Evolutionary conservation across 1,140 invertebrate genomes (phyloP).

Genomic region (Apocrypta bakeri): DNA sequence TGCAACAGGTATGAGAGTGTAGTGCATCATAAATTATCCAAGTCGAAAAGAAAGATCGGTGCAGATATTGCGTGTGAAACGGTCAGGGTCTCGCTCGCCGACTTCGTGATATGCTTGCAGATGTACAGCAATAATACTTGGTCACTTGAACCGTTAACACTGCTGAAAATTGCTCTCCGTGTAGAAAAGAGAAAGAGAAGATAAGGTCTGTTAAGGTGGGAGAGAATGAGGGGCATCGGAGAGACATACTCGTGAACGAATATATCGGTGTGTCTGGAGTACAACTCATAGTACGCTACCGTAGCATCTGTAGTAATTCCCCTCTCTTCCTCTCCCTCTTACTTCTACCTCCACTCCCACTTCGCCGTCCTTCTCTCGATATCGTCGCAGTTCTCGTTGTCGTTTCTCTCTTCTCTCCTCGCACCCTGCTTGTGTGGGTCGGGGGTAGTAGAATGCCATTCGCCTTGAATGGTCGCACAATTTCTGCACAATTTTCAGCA

Average conservation of each 20-base stretch:
- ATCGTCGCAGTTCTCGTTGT: not conserved
- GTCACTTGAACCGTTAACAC: slow-evolving; percentile 1
- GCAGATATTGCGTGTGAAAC: too few species aligned
- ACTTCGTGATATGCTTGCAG: not conserved
- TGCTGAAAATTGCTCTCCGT: not conserved
- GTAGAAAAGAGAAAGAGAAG: slow-evolving; percentile 10
- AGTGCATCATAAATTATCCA: not conserved
- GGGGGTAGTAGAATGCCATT: slow-evolving; percentile 33
- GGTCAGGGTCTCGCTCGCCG: too few species aligned
- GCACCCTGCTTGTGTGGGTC: not conserved
- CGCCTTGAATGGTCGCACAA: slow-evolving; percentile 64
- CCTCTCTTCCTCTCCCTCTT: slow-evolving; percentile 47
- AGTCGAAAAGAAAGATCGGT: not conserved
- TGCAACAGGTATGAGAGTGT: slow-evolving; percentile 88
- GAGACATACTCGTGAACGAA: slow-evolving; percentile 5
- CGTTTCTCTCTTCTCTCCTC: not conserved
- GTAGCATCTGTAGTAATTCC: slow-evolving; percentile 68
- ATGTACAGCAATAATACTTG: not conserved
- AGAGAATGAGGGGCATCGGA: slow-evolving; percentile 18
- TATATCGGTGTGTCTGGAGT: slow-evolving; percentile 59
- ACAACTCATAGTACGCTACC: slow-evolving; percentile 69
- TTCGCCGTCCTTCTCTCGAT: not conserved
- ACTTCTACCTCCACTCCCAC: slow-evolving; percentile 46
- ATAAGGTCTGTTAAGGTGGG: not conserved
- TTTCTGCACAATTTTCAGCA: too few species aligned